Evolutionary conservation across 2,888 invertebrate species (phyloP).

Genomic region (Baccha elongata): DNA sequence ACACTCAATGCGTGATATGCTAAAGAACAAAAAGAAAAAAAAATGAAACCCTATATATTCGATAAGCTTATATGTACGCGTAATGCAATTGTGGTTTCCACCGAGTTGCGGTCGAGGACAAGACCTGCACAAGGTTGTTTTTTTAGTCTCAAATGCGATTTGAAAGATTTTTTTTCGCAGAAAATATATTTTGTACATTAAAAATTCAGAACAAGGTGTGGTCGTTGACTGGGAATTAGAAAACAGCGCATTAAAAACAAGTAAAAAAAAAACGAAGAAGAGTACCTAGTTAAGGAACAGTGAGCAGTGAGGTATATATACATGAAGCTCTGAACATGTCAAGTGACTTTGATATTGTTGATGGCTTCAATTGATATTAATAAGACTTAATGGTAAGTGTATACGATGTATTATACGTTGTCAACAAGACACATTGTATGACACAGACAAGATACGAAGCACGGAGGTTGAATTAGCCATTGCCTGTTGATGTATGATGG

Average conservation of each 20-base stretch:
- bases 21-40: not conserved
- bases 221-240: conserved; percentile 19
- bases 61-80: conserved; percentile 10
- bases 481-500: not conserved
- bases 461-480: not conserved
- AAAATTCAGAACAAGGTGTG: conserved; percentile 28
- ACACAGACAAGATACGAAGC: not conserved
- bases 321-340: conserved; percentile 47
- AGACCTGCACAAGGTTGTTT: conserved; percentile 44
- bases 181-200: not conserved
- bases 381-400: conserved; percentile 54
- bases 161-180: conserved; percentile 15
- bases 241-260: not conserved
- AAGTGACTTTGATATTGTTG: conserved; percentile 52
- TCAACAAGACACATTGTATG: not conserved
- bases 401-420: not conserved
- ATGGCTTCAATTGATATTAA: conserved; percentile 72
- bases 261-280: conserved; percentile 15
- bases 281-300: conserved; percentile 13
- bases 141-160: conserved; percentile 37
- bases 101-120: conserved; percentile 56
- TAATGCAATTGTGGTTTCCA: conserved; percentile 49
- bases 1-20: conserved; percentile 4
- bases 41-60: conserved; percentile 21
- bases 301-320: too few species aligned